Evolutionary conservation across 2,797 vertebrate genomes (phyloP), one percentile per base, ranked within the genome.

Genomic region (Hoplostethus atlanticus): DNA sequence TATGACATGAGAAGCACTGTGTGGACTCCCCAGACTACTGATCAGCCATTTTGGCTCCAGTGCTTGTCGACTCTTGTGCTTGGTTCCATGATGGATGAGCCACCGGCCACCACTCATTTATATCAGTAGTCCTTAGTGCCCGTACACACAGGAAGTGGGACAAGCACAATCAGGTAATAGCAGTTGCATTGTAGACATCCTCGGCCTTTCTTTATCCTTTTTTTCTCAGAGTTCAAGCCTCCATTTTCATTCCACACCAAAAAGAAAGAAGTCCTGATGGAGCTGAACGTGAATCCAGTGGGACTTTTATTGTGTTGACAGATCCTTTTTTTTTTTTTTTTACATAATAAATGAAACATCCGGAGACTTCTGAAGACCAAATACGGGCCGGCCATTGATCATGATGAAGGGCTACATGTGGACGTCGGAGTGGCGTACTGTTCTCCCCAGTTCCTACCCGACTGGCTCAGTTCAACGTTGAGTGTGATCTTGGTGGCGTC

Each of bases 361-460:
- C 44, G 66, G 8, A 0, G 51, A 74, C 56, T 70, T 68, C 55
- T 53, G 15, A 74, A 81, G 86, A 90, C 91, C 90, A 92, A 90
- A 90, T 70, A 71, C 40, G 57, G 71, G 65, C 67, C 17, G 70
- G 75, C 40, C 55, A n/a, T 77, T 25, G 53, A 73, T 63, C 69
- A 65, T 10, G 50, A 25, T 72, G 81, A 89, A 92, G 90, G 89
- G 87, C 88, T 90, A 84, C 68, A 44, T 47, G 1, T 63, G 44
- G 73, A 84, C 13, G 15, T 34, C 12, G 30, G n/a, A 3, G 4
- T 34, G 11, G 7, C 15, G 57, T 28, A 4, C 21, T 25, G 28
- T 48, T 2, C 52, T 25, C 48, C n/a, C n/a, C n/a, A n/a, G n/a
- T n/a, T 21, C 21, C 21, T 21, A 1, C 21, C 21, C 21, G 1